A percentile compares a stretch with the other conserved stretches of the same genome.
Conservation (phyloP, 1,140 invertebrate genomes). For the Anastrepha ludens region DNA sequence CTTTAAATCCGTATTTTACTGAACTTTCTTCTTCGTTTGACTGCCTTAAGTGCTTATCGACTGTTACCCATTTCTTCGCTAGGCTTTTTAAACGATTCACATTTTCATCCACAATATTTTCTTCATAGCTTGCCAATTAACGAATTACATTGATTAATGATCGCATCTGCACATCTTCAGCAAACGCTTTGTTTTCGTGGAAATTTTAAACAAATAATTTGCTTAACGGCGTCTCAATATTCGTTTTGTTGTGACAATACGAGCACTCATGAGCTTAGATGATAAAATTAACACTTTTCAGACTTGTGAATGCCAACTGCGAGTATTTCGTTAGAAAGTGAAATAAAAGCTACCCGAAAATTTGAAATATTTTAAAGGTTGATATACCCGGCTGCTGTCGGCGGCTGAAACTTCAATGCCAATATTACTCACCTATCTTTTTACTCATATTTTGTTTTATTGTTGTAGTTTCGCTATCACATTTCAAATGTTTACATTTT, state of each 20-base stretch:
- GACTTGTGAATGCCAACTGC: neutral
- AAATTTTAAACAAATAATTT: no score
- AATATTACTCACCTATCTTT: neutral
- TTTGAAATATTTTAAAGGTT: neutral
- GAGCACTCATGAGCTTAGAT: neutral
- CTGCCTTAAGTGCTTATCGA: neutral
- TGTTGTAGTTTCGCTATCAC: neutral
- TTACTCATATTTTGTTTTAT: neutral
- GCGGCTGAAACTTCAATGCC: neutral
- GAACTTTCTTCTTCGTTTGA: slow-evolving; percentile 22
- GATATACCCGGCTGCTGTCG: neutral
- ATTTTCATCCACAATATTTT: neutral
- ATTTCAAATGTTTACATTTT: slow-evolving; percentile 5
- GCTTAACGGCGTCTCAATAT: neutral
- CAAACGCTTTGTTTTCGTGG: neutral
- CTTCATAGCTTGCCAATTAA: neutral
- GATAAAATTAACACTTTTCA: neutral
- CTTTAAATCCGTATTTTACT: no score
- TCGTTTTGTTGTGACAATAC: neutral
- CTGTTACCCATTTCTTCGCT: neutral
- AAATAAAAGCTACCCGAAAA: no score
- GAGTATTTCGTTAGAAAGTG: neutral
- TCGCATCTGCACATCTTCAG: neutral
- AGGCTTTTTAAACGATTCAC: neutral
- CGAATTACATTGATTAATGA: slow-evolving; percentile 18